Base-by-base conservation (phyloP, 2,113 vertebrate genomes). In the Cyrtonyx montezumae region DNA sequence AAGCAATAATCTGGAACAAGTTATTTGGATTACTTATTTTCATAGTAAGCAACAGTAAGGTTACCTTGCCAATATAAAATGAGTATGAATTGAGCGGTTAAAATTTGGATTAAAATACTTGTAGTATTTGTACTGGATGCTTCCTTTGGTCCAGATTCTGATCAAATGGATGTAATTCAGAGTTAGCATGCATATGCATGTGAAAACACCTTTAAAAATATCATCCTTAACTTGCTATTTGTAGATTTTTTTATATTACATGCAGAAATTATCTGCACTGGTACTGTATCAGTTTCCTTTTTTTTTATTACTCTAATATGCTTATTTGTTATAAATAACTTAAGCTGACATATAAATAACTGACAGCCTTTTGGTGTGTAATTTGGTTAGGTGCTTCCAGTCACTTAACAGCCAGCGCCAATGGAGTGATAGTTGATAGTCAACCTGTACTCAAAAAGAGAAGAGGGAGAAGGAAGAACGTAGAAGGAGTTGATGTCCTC, bases 391-490 rank as follows among this genome's bases (percentile, higher is more conserved):
- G 98, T 96, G 94, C 98, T 91, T 96, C 97, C 62, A 96, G 97
- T 95, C 98, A 98, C 42, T 97, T 98, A 97, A 97, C 97, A 76
- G 90, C 98, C 84, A 97, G 94, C 96, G 97, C 97, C 95, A 99
- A 99, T 55, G 99, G 99, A 95, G 94, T 97, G 15, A 95, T 98
- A 87, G 55, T 97, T 68, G 99, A 99, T 13, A 98, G 97, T 94
- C 99, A 99, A 95, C 99, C 99, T 21, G 84, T 98, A 42, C 96
- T 99, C 51, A 99, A 99, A 97, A 99, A 98, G 97, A 97, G 98
- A 67, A 98, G 99, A 83, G 99, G 99, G 73, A 98, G 99, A 88
- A 98, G 98, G 91, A 99, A 99, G 98, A 99, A 99, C 13, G 99
- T 99, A 51, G 99, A 99, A 94, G 99, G 99, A 40, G 98, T 99